phyloP scores from a whole-genome alignment of 2,888 invertebrate species.

The Nematopogon swammerdamellus region DNA sequence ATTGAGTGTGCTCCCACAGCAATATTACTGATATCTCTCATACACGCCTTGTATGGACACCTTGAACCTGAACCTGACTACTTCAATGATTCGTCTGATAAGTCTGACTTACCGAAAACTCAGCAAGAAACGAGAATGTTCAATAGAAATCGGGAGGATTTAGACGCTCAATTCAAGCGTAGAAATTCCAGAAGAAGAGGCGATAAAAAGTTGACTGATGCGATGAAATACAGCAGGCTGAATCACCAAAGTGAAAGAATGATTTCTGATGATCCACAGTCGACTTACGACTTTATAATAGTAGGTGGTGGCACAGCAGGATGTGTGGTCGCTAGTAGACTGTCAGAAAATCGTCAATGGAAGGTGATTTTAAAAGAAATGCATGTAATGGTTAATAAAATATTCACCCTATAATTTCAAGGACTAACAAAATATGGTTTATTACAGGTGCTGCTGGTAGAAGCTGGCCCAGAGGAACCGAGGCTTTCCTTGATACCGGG shows the following conservation, averaged over 20 bases:
- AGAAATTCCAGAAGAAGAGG: background rate
- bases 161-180: background rate
- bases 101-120: background rate
- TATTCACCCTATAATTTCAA: no score
- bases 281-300: conserved; percentile 33
- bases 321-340: conserved; percentile 38
- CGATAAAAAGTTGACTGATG: background rate
- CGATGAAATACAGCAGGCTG: background rate
- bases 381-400: no score
- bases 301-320: conserved; percentile 46
- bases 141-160: background rate
- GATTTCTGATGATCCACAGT: background rate
- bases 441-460: conserved; percentile 31
- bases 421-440: background rate
- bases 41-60: conserved; percentile 41
- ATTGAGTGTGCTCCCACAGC: conserved; percentile 48
- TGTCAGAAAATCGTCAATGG: conserved; percentile 44
- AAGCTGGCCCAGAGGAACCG: conserved; percentile 42
- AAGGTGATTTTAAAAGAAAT: conserved; percentile 21
- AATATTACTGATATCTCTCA: conserved; percentile 37
- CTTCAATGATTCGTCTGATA: conserved; percentile 18
- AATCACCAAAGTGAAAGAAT: background rate
- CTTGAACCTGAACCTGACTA: conserved; percentile 37
- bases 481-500: conserved; percentile 43
- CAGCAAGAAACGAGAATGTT: background rate